phyloP scores from a whole-genome alignment of 2,797 vertebrate species.

The Phataginus tetradactyla region DNA sequence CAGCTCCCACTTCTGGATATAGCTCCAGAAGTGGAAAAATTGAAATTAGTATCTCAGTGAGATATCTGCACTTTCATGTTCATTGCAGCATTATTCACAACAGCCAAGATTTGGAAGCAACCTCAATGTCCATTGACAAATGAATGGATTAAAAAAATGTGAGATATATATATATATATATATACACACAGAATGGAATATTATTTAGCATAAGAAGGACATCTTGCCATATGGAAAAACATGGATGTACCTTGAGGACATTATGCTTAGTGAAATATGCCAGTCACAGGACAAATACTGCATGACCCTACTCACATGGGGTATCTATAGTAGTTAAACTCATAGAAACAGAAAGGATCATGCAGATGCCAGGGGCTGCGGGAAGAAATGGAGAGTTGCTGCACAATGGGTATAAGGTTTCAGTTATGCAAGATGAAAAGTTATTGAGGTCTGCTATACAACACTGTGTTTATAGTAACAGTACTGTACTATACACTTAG shows the following conservation, averaged over 20 bases:
- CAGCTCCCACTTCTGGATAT: neutral
- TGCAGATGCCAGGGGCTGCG: neutral
- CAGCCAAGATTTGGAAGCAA: neutral
- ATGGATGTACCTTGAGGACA: neutral
- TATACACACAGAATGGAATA: neutral
- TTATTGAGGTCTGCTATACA: neutral
- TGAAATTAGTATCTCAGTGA: neutral
- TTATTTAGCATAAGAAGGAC: neutral
- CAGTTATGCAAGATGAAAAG: neutral
- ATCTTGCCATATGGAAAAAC: neutral
- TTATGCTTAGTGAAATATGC: neutral
- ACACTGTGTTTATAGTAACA: neutral
- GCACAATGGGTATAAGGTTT: neutral
- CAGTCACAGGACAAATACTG: neutral
- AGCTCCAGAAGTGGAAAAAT: neutral
- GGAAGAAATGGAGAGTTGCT: neutral
- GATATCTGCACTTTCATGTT: neutral
- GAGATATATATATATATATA: too few relatives aligned
- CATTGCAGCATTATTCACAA: neutral
- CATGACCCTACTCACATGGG: neutral
- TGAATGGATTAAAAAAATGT: neutral
- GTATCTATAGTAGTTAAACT: neutral
- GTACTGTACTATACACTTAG: neutral
- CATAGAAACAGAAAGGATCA: neutral
- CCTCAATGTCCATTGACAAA: neutral